Evolutionary conservation across 2,888 invertebrate genomes (phyloP).

Genomic region (Epiblema foenella): DNA sequence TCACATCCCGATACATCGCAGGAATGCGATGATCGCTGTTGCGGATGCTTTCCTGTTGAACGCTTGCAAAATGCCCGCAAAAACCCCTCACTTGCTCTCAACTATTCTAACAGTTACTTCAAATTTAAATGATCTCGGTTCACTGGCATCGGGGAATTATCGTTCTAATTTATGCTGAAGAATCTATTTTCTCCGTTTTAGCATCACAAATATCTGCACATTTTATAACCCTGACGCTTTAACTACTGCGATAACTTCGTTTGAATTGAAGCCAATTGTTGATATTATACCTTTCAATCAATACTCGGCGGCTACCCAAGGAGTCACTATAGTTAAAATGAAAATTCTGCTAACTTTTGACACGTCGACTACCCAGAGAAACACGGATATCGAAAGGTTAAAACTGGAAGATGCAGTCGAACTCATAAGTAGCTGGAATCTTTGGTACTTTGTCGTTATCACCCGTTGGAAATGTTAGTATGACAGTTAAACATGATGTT

Average conservation of each 20-base stretch:
- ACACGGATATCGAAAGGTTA: no score
- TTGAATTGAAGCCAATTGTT: no score
- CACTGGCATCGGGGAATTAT: constrained; percentile 25
- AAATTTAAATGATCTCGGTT: constrained; percentile 25
- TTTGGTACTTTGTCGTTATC: no score
- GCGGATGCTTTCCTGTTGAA: constrained; percentile 50
- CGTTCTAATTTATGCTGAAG: constrained; percentile 30
- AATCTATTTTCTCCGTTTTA: constrained; percentile 29
- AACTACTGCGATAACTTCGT: not conserved
- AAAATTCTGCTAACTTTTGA: no score
- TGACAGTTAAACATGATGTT: no score
- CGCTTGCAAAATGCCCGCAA: constrained; percentile 16
- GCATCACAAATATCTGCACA: not conserved
- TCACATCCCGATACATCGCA: constrained; percentile 51
- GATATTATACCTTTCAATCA: no score
- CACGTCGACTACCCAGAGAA: no score
- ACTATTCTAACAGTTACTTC: constrained; percentile 19
- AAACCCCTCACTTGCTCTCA: constrained; percentile 35
- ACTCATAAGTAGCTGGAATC: no score
- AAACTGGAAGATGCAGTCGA: no score
- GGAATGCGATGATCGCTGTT: constrained; percentile 50
- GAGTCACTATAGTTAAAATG: no score
- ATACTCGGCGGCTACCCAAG: no score
- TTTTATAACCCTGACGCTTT: not conserved
- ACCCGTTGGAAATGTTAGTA: no score